phyloP scores from a whole-genome alignment of 2,797 vertebrate species.

The Orientallactaga sibirica region DNA sequence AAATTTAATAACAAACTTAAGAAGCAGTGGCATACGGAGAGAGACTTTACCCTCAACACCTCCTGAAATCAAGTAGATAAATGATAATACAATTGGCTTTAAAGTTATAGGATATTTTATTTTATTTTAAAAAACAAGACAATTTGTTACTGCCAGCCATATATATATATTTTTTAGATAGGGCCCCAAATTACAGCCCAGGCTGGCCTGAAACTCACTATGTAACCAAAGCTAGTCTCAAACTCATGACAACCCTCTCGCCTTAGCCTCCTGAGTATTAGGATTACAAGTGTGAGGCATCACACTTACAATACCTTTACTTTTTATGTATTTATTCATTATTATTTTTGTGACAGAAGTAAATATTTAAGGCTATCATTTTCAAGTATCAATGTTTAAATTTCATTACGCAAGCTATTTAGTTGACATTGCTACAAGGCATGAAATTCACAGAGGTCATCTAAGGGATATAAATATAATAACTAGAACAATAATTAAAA shows the following conservation, averaged over 20 bases:
- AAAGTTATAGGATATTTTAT: neutral
- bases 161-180: no score
- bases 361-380: slow-evolving; percentile 12
- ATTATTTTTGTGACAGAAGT: neutral
- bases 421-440: neutral
- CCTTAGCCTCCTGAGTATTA: no score
- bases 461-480: slow-evolving; percentile 8
- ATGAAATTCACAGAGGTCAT: neutral
- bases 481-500: neutral
- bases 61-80: neutral
- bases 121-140: slow-evolving; percentile 27
- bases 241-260: no score
- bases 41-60: neutral
- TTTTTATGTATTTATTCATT: neutral
- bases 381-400: slow-evolving; percentile 25
- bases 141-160: neutral
- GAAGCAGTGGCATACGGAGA: neutral
- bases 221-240: no score
- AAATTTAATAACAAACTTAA: neutral
- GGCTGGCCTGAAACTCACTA: no score
- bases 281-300: no score
- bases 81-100: neutral
- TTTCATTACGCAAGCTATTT: neutral
- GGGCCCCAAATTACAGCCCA: no score
- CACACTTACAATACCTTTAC: neutral